Conservation (phyloP, 2,113 vertebrate genomes). For the Stegastes partitus region DNA sequence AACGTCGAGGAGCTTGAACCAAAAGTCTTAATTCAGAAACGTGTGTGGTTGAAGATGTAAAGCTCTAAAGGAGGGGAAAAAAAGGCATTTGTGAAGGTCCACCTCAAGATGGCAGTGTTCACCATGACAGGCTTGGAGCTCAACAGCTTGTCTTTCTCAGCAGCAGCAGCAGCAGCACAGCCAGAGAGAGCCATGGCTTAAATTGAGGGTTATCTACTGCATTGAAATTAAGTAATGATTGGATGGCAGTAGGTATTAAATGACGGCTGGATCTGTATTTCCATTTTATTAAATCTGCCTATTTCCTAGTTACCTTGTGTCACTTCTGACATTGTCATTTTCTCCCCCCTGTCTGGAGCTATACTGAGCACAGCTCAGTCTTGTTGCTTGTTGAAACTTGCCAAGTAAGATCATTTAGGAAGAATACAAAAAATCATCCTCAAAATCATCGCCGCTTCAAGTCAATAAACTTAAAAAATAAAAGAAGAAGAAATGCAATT, state of each 20-base stretch:
- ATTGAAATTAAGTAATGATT: conserved; percentile 75
- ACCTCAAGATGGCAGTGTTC: conserved; percentile 96
- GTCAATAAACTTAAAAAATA: conserved; percentile 33
- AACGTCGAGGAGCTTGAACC: neutral
- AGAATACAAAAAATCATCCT: conserved; percentile 31
- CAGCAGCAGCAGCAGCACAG: conserved; percentile 51
- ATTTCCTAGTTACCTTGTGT: conserved; percentile 44
- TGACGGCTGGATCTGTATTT: conserved; percentile 44
- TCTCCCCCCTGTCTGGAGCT: neutral
- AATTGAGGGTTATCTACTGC: conserved; percentile 71
- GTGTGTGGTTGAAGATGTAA: conserved; percentile 4
- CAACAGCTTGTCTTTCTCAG: conserved; percentile 54
- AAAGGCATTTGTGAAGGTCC: conserved; percentile 67
- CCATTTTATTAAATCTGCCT: conserved; percentile 32
- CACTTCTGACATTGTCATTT: conserved; percentile 21
- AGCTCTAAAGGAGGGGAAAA: conserved; percentile 9
- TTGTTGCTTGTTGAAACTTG: conserved; percentile 53
- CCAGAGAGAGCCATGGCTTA: conserved; percentile 49
- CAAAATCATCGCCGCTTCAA: conserved; percentile 30
- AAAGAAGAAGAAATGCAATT: neutral
- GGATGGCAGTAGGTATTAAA: conserved; percentile 55
- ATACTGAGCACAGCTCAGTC: conserved; percentile 19
- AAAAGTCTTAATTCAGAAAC: neutral
- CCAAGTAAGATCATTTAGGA: conserved; percentile 47
- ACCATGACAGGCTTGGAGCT: conserved; percentile 84